phyloP scores from a whole-genome alignment of 2,113 vertebrate genomes.

The Microtus pennsylvanicus region DNA sequence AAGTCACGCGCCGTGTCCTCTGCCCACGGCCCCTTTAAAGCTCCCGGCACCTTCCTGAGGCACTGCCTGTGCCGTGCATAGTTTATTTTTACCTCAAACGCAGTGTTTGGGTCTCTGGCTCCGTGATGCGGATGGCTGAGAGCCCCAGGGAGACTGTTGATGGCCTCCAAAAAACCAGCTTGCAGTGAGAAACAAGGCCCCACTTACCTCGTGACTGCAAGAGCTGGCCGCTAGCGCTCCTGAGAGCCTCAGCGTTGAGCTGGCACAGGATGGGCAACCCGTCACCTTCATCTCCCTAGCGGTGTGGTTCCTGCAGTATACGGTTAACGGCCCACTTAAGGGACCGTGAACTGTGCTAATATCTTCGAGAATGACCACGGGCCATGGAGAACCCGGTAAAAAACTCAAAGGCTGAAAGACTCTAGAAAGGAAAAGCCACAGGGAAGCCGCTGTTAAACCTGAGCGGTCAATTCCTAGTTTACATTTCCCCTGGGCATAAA shows the following conservation, averaged over 20 bases:
- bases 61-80: accelerated
- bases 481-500: not conserved
- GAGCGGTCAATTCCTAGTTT: not conserved
- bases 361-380: not conserved
- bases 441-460: not conserved
- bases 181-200: too few species aligned
- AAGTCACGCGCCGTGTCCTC: accelerated
- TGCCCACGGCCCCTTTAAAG: not conserved
- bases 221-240: not conserved
- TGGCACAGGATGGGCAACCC: not conserved
- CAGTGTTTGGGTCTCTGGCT: accelerated
- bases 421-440: not conserved
- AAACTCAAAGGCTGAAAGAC: not conserved
- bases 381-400: not conserved
- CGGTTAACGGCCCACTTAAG: accelerated
- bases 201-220: accelerated
- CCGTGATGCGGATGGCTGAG: not conserved
- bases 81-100: not conserved
- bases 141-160: not conserved
- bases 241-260: too few species aligned
- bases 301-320: not conserved
- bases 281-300: accelerated
- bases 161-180: accelerated
- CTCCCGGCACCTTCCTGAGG: too few species aligned
- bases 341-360: not conserved